These are phyloP conservation scores for Musca domestica DNA, from an alignment of 1,140 invertebrate species.

Conservation along the genomic window DNA sequence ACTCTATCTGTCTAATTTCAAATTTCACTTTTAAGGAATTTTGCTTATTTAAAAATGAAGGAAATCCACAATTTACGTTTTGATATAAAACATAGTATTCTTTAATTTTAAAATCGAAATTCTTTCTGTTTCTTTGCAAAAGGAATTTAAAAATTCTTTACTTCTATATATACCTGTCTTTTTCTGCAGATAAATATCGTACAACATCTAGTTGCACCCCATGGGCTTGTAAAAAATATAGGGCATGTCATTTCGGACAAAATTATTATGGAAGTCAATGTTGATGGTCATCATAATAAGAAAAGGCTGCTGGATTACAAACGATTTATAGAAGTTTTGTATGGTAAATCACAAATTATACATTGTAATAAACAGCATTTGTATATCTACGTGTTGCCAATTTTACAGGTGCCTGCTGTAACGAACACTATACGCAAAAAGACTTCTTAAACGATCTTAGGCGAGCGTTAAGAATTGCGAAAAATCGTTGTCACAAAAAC, in stretches of 20 bases:
- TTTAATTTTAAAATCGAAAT: no score
- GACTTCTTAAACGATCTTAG: neutral
- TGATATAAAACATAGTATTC: no score
- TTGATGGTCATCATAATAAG: constrained; percentile 9
- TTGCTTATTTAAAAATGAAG: no score
- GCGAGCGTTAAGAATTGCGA: neutral
- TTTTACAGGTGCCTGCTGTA: neutral
- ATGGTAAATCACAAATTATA: neutral
- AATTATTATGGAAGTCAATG: neutral
- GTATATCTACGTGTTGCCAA: neutral
- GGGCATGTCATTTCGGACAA: neutral
- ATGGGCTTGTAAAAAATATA: neutral
- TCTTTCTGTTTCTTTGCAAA: no score
- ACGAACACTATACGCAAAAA: neutral
- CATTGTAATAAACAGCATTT: neutral
- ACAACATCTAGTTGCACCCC: neutral
- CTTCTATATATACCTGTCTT: no score
- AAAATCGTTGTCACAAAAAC: neutral
- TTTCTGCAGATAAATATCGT: neutral
- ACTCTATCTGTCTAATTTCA: no score
- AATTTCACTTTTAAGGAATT: no score
- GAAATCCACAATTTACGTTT: no score
- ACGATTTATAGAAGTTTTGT: neutral
- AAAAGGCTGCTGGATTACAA: neutral
- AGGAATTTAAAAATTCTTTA: no score